Conservation (phyloP, 2,113 vertebrate species). For the Dendropsophus ebraccatus region DNA sequence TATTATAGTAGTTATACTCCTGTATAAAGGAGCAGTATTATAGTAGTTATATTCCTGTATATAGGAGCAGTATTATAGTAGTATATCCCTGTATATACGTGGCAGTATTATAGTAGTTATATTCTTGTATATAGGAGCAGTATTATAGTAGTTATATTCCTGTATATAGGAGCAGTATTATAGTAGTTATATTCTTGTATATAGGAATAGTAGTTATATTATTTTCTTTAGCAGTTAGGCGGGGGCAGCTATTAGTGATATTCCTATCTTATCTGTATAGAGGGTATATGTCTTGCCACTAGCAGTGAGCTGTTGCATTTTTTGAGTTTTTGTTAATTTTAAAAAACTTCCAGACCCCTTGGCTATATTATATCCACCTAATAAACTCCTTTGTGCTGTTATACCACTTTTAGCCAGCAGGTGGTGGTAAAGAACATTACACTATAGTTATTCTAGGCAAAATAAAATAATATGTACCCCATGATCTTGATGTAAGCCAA, state of each 20-base stretch:
- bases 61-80: not conserved
- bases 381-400: no score
- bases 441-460: not conserved
- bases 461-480: no score
- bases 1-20: conserved; percentile 6
- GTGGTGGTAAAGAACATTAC: not conserved
- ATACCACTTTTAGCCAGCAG: not conserved
- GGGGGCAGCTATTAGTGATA: not conserved
- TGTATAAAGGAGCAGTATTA: not conserved
- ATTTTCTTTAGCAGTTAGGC: not conserved
- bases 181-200: not conserved
- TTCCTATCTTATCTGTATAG: not conserved
- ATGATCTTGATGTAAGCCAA: no score
- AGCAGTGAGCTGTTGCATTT: no score
- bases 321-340: no score
- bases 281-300: no score
- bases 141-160: not conserved
- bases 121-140: no score
- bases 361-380: no score
- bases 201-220: conserved; percentile 5
- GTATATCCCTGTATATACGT: no score
- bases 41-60: not conserved
- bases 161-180: not conserved
- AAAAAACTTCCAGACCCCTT: no score
- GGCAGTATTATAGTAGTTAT: no score